These are phyloP conservation scores for Enhydra lutris DNA, from an alignment of 2,113 vertebrate species.

Conservation along the genomic window DNA sequence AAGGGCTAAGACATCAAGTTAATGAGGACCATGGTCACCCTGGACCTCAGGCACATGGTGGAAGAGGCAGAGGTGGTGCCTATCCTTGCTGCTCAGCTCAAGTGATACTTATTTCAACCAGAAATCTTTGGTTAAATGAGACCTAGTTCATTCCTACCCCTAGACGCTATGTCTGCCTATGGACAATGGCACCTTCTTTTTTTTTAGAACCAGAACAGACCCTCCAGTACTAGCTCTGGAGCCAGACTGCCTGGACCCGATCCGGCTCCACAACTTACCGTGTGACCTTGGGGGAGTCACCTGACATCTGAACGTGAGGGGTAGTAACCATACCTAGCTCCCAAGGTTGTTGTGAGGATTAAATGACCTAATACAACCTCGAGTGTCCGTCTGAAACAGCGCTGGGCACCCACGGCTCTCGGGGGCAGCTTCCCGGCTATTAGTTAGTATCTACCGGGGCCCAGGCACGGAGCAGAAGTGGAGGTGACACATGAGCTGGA, in stretches of 20 bases:
- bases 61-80: background rate
- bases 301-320: background rate
- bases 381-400: background rate
- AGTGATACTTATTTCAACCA: background rate
- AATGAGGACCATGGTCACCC: background rate
- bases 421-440: background rate
- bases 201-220: background rate
- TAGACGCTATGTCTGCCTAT: background rate
- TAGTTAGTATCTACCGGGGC: background rate
- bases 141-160: background rate
- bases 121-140: constrained; percentile 37
- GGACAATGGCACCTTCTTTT: background rate
- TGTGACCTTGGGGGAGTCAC: background rate
- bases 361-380: background rate
- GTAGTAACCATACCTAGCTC: background rate
- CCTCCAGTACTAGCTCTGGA: background rate
- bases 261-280: background rate
- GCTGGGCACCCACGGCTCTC: background rate
- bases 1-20: background rate
- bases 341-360: background rate
- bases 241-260: background rate
- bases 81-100: background rate
- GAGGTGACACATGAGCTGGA: background rate
- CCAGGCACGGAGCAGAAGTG: background rate
- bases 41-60: background rate